These are phyloP conservation scores for Cepaea hortensis DNA, from an alignment of 2,888 invertebrate species.

Conservation along the genomic window DNA sequence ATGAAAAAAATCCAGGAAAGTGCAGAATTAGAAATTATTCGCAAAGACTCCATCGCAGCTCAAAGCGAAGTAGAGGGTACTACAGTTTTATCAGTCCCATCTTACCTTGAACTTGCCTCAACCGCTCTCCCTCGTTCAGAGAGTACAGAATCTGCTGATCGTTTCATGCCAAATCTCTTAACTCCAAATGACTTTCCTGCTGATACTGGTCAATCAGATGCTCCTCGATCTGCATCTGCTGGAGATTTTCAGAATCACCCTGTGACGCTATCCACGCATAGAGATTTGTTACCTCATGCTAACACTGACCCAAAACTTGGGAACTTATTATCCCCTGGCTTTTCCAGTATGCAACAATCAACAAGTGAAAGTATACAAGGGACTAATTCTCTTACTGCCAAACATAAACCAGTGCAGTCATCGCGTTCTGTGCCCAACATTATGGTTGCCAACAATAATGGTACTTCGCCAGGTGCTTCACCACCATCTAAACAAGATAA, in stretches of 20 bases:
- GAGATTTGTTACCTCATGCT: slow-evolving; percentile 16
- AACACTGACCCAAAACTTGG: slow-evolving; percentile 29
- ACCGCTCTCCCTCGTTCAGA: slow-evolving; percentile 46
- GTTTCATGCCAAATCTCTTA: slow-evolving; percentile 53
- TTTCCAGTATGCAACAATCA: slow-evolving; percentile 7
- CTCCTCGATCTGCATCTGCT: slow-evolving; percentile 32
- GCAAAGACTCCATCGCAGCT: not conserved
- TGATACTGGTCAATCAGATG: slow-evolving; percentile 2
- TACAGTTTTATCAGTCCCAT: slow-evolving; percentile 30
- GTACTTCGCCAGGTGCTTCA: not conserved
- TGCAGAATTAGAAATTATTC: slow-evolving; percentile 20
- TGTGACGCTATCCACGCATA: not conserved
- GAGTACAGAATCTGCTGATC: slow-evolving; percentile 56
- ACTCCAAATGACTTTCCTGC: slow-evolving; percentile 16
- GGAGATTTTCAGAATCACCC: slow-evolving; percentile 31
- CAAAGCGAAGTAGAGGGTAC: slow-evolving; percentile 50
- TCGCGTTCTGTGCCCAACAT: slow-evolving; percentile 52
- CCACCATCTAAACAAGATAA: not conserved
- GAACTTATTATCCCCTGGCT: slow-evolving; percentile 32
- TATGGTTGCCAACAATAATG: slow-evolving; percentile 13
- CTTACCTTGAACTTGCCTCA: slow-evolving; percentile 38
- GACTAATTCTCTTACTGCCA: not conserved
- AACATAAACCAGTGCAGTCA: slow-evolving; percentile 49
- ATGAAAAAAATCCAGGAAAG: slow-evolving; percentile 36
- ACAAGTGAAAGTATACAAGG: not conserved